Evolutionary conservation across 53 echinoderm and acorn worm species (phyloP).

Genomic region (Henricia sp.): DNA sequence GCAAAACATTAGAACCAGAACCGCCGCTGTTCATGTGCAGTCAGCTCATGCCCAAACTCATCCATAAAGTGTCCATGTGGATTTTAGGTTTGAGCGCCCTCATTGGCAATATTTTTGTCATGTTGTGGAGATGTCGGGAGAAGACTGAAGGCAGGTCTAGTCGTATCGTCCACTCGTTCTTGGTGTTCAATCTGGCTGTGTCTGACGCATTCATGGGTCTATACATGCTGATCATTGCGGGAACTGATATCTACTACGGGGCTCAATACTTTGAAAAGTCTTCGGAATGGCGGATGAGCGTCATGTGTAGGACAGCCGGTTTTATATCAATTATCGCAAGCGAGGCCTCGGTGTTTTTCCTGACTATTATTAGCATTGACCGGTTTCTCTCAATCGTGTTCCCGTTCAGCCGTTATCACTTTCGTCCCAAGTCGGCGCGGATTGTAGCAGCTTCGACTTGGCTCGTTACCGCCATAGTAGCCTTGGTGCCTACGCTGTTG

Average conservation of each 20-base stretch:
- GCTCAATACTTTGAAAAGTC: neutral
- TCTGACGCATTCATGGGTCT: constrained; percentile 49
- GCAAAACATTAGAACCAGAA: constrained; percentile 31
- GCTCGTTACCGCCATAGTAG: constrained; percentile 36
- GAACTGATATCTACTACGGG: constrained; percentile 13
- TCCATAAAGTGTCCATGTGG: constrained; percentile 63
- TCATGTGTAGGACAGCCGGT: constrained; percentile 15
- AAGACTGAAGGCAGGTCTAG: constrained; percentile 18
- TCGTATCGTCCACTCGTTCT: constrained; percentile 32
- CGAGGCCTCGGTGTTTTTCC: constrained; percentile 39
- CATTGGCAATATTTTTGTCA: constrained; percentile 57
- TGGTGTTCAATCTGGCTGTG: constrained; percentile 35
- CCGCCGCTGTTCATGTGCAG: constrained; percentile 43
- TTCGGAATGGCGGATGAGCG: constrained; percentile 24
- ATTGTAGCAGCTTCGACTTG: constrained; percentile 13
- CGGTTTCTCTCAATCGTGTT: constrained; percentile 43
- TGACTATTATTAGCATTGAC: constrained; percentile 37
- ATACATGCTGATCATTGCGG: constrained; percentile 48
- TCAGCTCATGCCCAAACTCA: constrained; percentile 44
- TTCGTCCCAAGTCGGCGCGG: constrained; percentile 21
- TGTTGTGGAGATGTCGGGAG: constrained; percentile 35
- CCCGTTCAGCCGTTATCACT: neutral
- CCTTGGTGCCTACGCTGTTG: constrained; percentile 34
- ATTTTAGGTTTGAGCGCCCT: constrained; percentile 58
- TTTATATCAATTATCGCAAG: constrained; percentile 34